phyloP scores from a whole-genome alignment of 2,888 invertebrate species.

The Andrena camellia region DNA sequence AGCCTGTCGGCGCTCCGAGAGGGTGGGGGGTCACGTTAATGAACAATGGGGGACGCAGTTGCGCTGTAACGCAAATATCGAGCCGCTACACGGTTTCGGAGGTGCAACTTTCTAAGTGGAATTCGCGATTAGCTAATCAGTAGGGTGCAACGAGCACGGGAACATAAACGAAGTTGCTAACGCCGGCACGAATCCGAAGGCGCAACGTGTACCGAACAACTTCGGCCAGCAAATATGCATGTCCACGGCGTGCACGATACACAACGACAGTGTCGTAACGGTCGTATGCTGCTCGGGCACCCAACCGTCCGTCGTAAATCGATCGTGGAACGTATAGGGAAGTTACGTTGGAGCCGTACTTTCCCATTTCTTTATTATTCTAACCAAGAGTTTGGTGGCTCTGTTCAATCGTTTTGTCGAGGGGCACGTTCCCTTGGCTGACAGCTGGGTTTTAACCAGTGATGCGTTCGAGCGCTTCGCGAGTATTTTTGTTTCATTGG shows the following conservation, averaged over 20 bases:
- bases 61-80: conserved; percentile 34
- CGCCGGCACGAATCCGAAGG: conserved; percentile 25
- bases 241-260: conserved; percentile 3
- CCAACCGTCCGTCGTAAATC: conserved; percentile 12
- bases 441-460: too few species aligned
- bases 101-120: conserved; percentile 40
- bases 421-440: too few species aligned
- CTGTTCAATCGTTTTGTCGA: too few species aligned
- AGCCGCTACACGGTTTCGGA: not conserved
- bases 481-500: too few species aligned
- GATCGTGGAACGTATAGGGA: not conserved
- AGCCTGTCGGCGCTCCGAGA: conserved; percentile 4
- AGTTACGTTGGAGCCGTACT: too few species aligned
- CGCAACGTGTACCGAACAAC: conserved; percentile 50
- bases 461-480: too few species aligned
- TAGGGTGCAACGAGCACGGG: not conserved
- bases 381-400: too few species aligned
- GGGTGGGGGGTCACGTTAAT: conserved; percentile 12
- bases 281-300: conserved; percentile 21
- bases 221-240: conserved; percentile 44
- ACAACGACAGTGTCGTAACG: not conserved
- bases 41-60: conserved; percentile 12
- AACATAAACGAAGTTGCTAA: conserved; percentile 43
- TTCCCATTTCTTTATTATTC: too few species aligned
- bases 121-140: conserved; percentile 54